Percentiles rank a stretch among this genome's conserved stretches.
Evolutionary conservation across 2,113 vertebrate genomes (phyloP).

Genomic region (Syngnathus scovelli): DNA sequence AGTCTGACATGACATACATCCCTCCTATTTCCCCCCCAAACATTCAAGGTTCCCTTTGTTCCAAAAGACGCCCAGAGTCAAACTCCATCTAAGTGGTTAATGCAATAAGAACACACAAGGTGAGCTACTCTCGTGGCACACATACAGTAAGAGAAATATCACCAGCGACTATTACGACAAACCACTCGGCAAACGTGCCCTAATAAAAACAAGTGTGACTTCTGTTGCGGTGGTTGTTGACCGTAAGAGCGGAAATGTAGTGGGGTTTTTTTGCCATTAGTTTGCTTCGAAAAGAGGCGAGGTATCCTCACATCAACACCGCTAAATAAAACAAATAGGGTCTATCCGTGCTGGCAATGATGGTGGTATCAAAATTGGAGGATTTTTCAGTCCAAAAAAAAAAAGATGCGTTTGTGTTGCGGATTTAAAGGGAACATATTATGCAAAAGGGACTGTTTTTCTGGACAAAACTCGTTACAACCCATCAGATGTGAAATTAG

Average conservation of each 20-base stretch:
- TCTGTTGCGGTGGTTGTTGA: slow-evolving; percentile 16
- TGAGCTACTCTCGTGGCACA: slow-evolving; percentile 43
- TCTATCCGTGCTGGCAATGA: slow-evolving; percentile 41
- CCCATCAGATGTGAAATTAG: not conserved
- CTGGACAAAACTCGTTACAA: not conserved
- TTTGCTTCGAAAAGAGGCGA: slow-evolving; percentile 41
- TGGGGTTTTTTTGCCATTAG: slow-evolving; percentile 15
- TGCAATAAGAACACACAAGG: slow-evolving; percentile 45
- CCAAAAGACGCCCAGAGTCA: slow-evolving; percentile 48
- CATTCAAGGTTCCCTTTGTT: slow-evolving; percentile 39
- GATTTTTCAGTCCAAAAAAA: not conserved
- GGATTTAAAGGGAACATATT: not conserved
- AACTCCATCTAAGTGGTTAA: slow-evolving; percentile 45
- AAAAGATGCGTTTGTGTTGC: slow-evolving; percentile 4
- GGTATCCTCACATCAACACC: slow-evolving; percentile 28
- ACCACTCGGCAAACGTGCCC: slow-evolving; percentile 25
- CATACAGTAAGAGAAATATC: slow-evolving; percentile 38
- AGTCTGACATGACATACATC: slow-evolving; percentile 24
- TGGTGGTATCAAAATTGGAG: slow-evolving; percentile 8
- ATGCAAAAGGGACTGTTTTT: not conserved
- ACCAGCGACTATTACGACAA: slow-evolving; percentile 27
- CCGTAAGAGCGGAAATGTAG: slow-evolving; percentile 12
- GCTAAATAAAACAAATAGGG: slow-evolving; percentile 13
- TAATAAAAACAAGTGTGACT: slow-evolving; percentile 20
- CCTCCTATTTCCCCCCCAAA: slow-evolving; percentile 23